phyloP scores from a whole-genome alignment of 2,888 invertebrate species.

The Petrolisthes cinctipes region DNA sequence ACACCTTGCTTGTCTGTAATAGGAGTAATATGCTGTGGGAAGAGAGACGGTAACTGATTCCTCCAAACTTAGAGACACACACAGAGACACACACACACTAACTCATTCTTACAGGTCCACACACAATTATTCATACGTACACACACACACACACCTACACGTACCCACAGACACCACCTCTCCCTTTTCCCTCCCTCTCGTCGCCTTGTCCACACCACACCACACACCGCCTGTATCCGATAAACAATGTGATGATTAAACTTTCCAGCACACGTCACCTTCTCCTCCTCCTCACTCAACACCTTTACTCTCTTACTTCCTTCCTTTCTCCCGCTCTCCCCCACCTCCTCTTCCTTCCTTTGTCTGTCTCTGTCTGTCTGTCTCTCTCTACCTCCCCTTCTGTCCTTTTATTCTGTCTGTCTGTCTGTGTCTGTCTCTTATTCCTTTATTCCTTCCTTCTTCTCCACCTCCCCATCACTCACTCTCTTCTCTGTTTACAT shows the following conservation, averaged over 20 bases:
- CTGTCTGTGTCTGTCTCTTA: background rate
- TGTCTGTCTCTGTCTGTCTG: background rate
- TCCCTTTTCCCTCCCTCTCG: background rate
- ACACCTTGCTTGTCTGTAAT: too few species aligned
- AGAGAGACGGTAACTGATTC: background rate
- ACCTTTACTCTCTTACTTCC: background rate
- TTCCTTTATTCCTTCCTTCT: background rate
- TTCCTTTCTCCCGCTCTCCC: slow-evolving; percentile 11
- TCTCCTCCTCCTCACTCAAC: slow-evolving; percentile 5
- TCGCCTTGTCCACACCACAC: background rate
- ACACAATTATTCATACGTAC: background rate
- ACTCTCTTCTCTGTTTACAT: background rate
- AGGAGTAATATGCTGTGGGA: too few species aligned
- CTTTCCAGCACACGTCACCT: background rate
- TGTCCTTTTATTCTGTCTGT: background rate
- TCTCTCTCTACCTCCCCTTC: slow-evolving; percentile 17
- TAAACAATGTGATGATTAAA: too few species aligned
- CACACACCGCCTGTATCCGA: too few species aligned
- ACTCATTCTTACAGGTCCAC: too few species aligned
- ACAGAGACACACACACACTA: background rate
- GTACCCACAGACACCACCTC: background rate
- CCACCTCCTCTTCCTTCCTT: background rate
- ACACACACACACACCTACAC: background rate
- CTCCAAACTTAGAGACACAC: background rate
- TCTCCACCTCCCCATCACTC: slow-evolving; percentile 12